Base-by-base conservation (phyloP, 2,113 vertebrate species). In the Podarcis raffonei region DNA sequence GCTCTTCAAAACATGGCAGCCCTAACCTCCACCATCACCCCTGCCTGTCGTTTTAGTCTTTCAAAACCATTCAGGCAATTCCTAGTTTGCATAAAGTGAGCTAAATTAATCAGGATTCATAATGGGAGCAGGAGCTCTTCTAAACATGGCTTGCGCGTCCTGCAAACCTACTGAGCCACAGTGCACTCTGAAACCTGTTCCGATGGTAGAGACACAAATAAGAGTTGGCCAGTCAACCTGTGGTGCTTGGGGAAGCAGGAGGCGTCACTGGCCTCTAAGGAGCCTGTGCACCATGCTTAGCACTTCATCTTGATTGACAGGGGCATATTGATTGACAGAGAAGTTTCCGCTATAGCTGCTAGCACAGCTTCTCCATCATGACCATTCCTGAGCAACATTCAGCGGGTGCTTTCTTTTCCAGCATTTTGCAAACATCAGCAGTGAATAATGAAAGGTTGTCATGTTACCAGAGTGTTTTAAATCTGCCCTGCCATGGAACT, bases 331-430 rank as follows among this genome's bases (percentile, higher is more conserved):
- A 83, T 42, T 6, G 39, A 74, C 25, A 68, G 23, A 62, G 59
- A 62, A 15, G 42, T 72, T 66, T 65, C 8, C 16, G 9, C 90
- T 87, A 32, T 48, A 16, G 11, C 22, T 30, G 59, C 12, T 79
- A 16, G 71, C 86, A 7, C 30, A 59, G 0, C n/a, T 53, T 88
- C 66, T 7, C 39, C 80, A 5, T 30, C 86, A 7, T 25, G 25
- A 27, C 20, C 62, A 39, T 15, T 30, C 83, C 20, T 48, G n/a
- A 25, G 69, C 30, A 53, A 0, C 1, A 4, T 76, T 66, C 32
- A 62, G 35, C 23, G 9, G 15, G 11, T 25, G 11, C 1, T 87
- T 92, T 83, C 75, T 69, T 89, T 92, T 39, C 42, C 81, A 71
- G 42, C 1, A 20, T 83, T 62, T 72, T 9, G 83, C 42, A 84